These are phyloP conservation scores for Sarotherodon lohbergeri DNA, from an alignment of 2,113 vertebrate genomes.

Conservation along the genomic window DNA sequence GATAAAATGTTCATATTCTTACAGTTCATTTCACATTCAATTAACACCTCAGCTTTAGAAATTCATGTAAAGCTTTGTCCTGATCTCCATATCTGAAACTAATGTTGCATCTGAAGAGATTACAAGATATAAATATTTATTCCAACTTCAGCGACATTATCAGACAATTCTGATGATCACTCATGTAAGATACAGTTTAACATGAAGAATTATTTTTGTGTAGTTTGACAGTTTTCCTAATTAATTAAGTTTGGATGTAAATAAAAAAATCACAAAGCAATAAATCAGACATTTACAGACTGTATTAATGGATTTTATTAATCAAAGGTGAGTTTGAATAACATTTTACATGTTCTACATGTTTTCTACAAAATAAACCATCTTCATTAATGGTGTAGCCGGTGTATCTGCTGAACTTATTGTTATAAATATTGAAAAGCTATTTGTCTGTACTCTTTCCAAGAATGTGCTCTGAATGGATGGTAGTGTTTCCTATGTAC, in stretches of 20 bases:
- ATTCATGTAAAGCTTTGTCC: background rate
- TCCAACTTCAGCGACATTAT: background rate
- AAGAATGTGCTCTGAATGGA: conserved; percentile 24
- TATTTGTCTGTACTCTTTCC: conserved; percentile 20
- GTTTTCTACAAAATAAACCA: conserved; percentile 23
- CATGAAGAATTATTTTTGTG: background rate
- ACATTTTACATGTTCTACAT: conserved; percentile 13
- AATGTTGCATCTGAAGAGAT: background rate
- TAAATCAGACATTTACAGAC: background rate
- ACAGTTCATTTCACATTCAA: background rate
- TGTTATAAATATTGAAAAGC: conserved; percentile 58
- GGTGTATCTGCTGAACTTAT: background rate
- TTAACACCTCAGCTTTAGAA: background rate
- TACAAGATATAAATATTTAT: background rate
- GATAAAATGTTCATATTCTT: background rate
- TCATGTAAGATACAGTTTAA: background rate
- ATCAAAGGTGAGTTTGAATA: background rate
- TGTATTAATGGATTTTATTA: conserved; percentile 48
- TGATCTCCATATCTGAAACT: background rate
- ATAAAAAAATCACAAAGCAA: background rate
- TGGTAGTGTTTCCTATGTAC: conserved; percentile 50
- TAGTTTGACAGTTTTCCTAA: background rate
- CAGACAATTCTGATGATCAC: background rate
- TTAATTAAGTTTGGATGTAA: background rate
- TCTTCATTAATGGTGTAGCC: conserved; percentile 16